A percentile compares a stretch with the other conserved stretches of the same genome.
These are phyloP conservation scores for Sorex maritimensis DNA, from an alignment of 2,797 vertebrate genomes.

Conservation along the genomic window DNA sequence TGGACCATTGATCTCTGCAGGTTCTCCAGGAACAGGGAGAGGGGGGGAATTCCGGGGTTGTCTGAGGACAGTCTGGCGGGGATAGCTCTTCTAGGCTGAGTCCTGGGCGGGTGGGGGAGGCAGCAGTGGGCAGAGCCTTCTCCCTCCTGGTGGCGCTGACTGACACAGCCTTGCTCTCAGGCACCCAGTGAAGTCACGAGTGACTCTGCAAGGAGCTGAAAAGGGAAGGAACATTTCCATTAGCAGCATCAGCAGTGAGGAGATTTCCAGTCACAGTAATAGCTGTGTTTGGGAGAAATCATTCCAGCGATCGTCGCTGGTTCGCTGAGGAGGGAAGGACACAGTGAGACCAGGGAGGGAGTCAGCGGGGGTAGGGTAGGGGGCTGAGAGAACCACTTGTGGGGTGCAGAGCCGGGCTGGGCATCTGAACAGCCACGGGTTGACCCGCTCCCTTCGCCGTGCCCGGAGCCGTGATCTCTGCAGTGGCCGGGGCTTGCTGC, in stretches of 20 bases:
- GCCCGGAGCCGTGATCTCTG: neutral
- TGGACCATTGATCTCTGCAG: constrained; percentile 73
- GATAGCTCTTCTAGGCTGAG: constrained; percentile 72
- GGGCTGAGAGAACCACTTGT: neutral
- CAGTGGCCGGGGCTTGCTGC: neutral
- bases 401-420: neutral
- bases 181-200: constrained; percentile 77
- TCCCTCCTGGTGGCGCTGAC: constrained; percentile 73
- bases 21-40: constrained; percentile 16
- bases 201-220: constrained; percentile 85
- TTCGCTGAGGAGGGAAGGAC: constrained; percentile 65
- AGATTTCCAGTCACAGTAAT: constrained; percentile 90
- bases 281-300: constrained; percentile 90
- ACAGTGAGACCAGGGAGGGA: constrained; percentile 51
- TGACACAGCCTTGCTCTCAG: constrained; percentile 84
- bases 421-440: neutral
- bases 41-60: constrained; percentile 65
- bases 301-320: constrained; percentile 78
- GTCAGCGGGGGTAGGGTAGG: neutral
- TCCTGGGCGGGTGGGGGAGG: constrained; percentile 70
- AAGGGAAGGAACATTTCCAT: constrained; percentile 90
- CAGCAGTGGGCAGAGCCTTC: constrained; percentile 17
- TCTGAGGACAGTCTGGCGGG: constrained; percentile 83
- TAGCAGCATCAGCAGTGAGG: constrained; percentile 91
- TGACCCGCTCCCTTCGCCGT: neutral